Evolutionary conservation across 2,888 invertebrate genomes (phyloP).

Genomic region (Coremacera marginata): DNA sequence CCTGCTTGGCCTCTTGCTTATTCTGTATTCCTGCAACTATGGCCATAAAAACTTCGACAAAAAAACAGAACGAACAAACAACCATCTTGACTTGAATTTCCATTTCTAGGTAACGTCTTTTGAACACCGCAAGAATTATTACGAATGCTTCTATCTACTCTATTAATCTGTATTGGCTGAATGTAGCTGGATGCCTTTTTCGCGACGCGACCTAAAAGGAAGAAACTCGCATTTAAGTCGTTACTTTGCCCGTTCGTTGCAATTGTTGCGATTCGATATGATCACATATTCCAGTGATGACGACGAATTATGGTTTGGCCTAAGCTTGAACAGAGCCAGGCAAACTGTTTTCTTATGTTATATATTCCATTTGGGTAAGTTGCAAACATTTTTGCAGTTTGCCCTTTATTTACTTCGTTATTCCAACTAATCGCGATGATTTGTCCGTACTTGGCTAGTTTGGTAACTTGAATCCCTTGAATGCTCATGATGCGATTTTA

Average conservation of each 20-base stretch:
- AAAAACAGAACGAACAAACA: background rate
- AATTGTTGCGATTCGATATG: constrained; percentile 57
- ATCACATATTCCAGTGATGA: constrained; percentile 43
- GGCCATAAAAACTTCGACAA: background rate
- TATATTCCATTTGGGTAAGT: background rate
- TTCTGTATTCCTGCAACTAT: background rate
- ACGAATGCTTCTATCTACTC: constrained; percentile 39
- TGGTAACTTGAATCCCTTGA: background rate
- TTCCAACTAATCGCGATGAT: constrained; percentile 17
- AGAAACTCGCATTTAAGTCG: constrained; percentile 46
- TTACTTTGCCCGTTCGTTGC: constrained; percentile 39
- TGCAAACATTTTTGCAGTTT: background rate
- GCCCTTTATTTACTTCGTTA: constrained; percentile 10
- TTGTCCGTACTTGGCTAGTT: constrained; percentile 1
- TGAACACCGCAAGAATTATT: constrained; percentile 43
- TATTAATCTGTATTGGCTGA: constrained; percentile 33
- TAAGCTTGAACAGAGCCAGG: background rate
- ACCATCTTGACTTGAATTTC: constrained; percentile 49
- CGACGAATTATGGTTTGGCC: constrained; percentile 16
- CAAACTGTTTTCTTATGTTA: background rate
- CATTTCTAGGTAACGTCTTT: constrained; percentile 47
- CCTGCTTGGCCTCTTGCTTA: constrained; percentile 4
- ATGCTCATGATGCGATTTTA: constrained; percentile 24
- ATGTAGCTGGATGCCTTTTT: background rate
- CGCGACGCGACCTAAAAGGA: constrained; percentile 5